Evolutionary conservation across 92 coral and sea anemone genomes (phyloP).

Genomic region (Palythoa heliodiscus): DNA sequence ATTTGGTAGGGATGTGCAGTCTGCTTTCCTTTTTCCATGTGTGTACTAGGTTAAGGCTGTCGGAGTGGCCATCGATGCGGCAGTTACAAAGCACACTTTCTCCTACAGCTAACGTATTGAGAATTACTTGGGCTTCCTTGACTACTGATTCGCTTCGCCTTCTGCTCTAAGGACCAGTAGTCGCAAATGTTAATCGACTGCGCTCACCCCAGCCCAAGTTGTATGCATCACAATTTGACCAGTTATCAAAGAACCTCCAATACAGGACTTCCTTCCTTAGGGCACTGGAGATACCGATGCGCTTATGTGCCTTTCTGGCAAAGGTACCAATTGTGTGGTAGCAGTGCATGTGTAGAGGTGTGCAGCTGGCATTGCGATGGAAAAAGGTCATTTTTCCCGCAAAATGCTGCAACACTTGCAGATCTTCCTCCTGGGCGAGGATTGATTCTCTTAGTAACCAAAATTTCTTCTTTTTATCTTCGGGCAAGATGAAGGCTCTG

Average conservation of each 20-base stretch:
- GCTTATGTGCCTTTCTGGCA: slow-evolving; percentile 28
- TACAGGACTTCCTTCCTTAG: slow-evolving; percentile 47
- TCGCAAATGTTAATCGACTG: slow-evolving; percentile 53
- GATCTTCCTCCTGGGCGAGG: not conserved
- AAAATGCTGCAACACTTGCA: slow-evolving; percentile 52
- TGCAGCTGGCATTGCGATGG: slow-evolving; percentile 60
- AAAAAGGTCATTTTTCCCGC: slow-evolving; percentile 68
- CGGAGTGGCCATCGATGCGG: slow-evolving; percentile 67
- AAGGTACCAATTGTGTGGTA: slow-evolving; percentile 41
- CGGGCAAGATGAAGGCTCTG: slow-evolving; percentile 62
- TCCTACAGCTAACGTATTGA: slow-evolving; percentile 51
- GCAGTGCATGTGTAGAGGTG: slow-evolving; percentile 53
- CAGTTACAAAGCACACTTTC: slow-evolving; percentile 42
- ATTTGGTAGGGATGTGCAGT: too few relatives aligned
- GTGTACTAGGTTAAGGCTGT: slow-evolving; percentile 56
- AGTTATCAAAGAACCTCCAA: slow-evolving; percentile 66
- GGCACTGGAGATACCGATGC: slow-evolving; percentile 41
- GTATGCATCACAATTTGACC: slow-evolving; percentile 66
- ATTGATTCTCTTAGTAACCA: slow-evolving; percentile 23
- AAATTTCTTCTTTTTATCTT: slow-evolving; percentile 65
- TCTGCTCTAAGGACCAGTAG: slow-evolving; percentile 51
- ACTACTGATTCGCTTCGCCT: slow-evolving; percentile 54
- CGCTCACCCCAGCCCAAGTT: slow-evolving; percentile 75
- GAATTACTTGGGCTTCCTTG: slow-evolving; percentile 68
- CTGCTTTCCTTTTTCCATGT: slow-evolving; percentile 73